Conservation (phyloP, 2,113 vertebrate genomes). For the Pongo pygmaeus region DNA sequence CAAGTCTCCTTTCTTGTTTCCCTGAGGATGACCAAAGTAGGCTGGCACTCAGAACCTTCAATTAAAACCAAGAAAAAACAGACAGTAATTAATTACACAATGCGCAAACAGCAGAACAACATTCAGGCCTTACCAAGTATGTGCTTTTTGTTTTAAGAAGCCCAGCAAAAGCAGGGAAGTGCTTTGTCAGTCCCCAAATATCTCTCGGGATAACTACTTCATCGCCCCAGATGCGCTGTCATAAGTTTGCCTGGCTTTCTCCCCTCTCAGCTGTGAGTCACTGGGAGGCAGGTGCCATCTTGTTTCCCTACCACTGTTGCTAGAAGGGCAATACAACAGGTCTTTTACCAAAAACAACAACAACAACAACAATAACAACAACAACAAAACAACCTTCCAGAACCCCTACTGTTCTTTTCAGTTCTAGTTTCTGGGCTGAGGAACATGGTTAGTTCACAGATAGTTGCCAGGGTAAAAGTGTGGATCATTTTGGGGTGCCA, state of each 20-base stretch:
- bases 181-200: background rate
- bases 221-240: background rate
- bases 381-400: background rate
- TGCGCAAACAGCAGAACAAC: background rate
- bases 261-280: background rate
- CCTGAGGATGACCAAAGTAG: slow-evolving; percentile 19
- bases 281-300: background rate
- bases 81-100: slow-evolving; percentile 29
- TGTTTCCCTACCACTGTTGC: background rate
- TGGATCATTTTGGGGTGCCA: background rate
- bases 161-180: background rate
- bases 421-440: background rate
- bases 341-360: background rate
- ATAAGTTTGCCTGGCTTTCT: background rate
- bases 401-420: background rate
- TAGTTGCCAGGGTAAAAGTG: background rate
- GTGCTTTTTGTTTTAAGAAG: slow-evolving; percentile 36
- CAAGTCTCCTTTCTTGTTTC: background rate
- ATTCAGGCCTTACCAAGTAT: background rate
- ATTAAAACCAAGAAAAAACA: slow-evolving; percentile 48
- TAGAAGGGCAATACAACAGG: background rate
- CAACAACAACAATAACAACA: too few relatives aligned
- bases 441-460: background rate
- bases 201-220: background rate
- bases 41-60: slow-evolving; percentile 9